Conservation (phyloP, 1,140 invertebrate genomes). For the Cydia pomonella region DNA sequence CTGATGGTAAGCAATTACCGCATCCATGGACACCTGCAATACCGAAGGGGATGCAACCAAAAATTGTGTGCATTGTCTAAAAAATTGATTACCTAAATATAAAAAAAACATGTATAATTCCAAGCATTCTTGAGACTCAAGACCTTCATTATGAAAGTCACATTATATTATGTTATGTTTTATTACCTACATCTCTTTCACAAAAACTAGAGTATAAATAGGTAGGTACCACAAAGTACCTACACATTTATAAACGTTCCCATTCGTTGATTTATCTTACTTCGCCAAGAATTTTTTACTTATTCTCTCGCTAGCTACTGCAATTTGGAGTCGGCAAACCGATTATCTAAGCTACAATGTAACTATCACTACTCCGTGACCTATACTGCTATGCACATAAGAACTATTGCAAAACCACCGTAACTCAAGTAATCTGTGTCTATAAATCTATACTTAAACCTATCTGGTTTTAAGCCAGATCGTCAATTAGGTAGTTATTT, state of each 20-base stretch:
- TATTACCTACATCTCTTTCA: too few relatives aligned
- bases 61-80: too few relatives aligned
- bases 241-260: background rate
- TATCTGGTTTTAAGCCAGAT: background rate
- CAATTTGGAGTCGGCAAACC: conserved; percentile 20
- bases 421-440: conserved; percentile 18
- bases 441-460: conserved; percentile 13
- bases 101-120: too few relatives aligned
- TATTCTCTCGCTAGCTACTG: conserved; percentile 7
- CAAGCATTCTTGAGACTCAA: too few relatives aligned
- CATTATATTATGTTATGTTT: too few relatives aligned
- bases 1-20: too few relatives aligned
- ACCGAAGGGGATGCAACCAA: too few relatives aligned
- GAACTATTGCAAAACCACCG: background rate
- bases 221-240: too few relatives aligned
- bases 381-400: conserved; percentile 13
- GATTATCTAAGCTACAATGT: conserved; percentile 11
- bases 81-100: too few relatives aligned
- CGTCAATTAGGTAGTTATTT: conserved; percentile 30
- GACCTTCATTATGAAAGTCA: too few relatives aligned
- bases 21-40: too few relatives aligned
- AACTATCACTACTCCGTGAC: background rate
- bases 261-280: background rate
- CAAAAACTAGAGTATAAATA: too few relatives aligned
- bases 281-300: background rate